These are phyloP conservation scores for Cotesia typhae DNA, from an alignment of 1,140 invertebrate genomes.

Conservation along the genomic window DNA sequence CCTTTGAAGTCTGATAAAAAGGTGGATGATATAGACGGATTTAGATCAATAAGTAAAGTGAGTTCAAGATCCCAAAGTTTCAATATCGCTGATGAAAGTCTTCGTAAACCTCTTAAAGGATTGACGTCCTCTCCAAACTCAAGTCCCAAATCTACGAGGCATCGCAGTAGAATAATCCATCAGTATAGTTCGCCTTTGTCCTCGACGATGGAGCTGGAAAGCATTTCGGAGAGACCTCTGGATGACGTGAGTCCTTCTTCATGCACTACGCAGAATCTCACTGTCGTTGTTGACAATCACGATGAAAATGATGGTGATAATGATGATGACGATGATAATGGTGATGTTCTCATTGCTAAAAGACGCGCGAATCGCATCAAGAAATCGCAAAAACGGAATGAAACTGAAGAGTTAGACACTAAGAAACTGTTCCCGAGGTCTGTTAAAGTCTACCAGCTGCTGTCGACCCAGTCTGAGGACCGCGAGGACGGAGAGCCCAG, in stretches of 20 bases:
- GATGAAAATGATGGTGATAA: slow-evolving; percentile 19
- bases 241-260: not conserved
- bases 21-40: not conserved
- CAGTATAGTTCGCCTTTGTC: slow-evolving; percentile 41
- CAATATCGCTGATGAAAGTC: not conserved
- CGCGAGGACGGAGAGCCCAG: slow-evolving; percentile 39
- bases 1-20: not conserved
- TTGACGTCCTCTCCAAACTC: slow-evolving; percentile 14
- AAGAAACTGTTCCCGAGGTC: slow-evolving; percentile 41
- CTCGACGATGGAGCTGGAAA: slow-evolving; percentile 33
- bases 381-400: not conserved
- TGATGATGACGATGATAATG: slow-evolving; percentile 2
- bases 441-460: slow-evolving; percentile 49
- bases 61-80: slow-evolving; percentile 1
- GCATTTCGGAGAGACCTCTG: slow-evolving; percentile 35
- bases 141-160: slow-evolving; percentile 4
- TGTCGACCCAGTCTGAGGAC: slow-evolving; percentile 53
- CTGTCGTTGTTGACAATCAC: slow-evolving; percentile 6
- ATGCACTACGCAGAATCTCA: not conserved
- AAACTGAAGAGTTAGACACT: not conserved
- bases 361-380: not conserved
- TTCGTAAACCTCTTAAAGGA: not conserved
- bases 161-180: slow-evolving; percentile 36
- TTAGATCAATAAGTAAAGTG: not conserved
- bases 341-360: slow-evolving; percentile 11